Evolutionary conservation across 1,140 invertebrate genomes (phyloP).

Genomic region (Caenorhabditis latens): DNA sequence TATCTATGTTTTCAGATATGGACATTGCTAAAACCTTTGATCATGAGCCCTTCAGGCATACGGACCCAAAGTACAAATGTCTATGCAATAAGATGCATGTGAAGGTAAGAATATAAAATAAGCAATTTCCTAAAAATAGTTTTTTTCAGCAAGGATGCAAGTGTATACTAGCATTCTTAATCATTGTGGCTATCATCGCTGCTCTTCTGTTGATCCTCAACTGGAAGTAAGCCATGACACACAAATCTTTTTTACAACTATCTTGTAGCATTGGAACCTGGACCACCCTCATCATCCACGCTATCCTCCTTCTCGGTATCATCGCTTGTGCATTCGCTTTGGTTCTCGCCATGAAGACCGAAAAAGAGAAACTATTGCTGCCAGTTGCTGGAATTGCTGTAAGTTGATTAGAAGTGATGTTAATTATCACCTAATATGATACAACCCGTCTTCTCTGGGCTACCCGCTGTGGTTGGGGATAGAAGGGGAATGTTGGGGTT

Average conservation of each 20-base stretch:
- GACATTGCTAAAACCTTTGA: conserved; percentile 62
- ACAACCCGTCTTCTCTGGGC: conserved; percentile 10
- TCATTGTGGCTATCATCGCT: background rate
- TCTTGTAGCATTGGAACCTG: conserved; percentile 53
- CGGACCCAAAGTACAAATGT: conserved; percentile 59
- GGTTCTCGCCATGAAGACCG: conserved; percentile 53
- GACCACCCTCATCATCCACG: conserved; percentile 28
- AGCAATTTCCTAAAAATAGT: background rate
- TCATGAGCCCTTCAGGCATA: conserved; percentile 58
- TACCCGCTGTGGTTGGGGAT: conserved; percentile 36
- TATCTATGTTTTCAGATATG: conserved; percentile 33
- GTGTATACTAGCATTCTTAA: conserved; percentile 11
- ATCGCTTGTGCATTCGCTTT: conserved; percentile 20
- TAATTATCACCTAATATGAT: conserved; percentile 48
- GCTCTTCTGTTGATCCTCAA: conserved; percentile 35
- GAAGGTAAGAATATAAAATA: conserved; percentile 8
- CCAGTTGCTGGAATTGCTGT: conserved; percentile 52
- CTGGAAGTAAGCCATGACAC: conserved; percentile 19
- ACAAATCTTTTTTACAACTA: background rate
- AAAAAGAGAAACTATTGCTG: conserved; percentile 57
- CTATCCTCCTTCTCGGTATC: conserved; percentile 25
- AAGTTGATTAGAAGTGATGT: conserved; percentile 3
- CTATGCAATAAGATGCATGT: conserved; percentile 57
- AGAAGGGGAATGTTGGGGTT: background rate
- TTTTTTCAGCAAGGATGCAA: conserved; percentile 57